Evolutionary conservation across 2,888 invertebrate genomes (phyloP).

Genomic region (Syrphus vitripennis): DNA sequence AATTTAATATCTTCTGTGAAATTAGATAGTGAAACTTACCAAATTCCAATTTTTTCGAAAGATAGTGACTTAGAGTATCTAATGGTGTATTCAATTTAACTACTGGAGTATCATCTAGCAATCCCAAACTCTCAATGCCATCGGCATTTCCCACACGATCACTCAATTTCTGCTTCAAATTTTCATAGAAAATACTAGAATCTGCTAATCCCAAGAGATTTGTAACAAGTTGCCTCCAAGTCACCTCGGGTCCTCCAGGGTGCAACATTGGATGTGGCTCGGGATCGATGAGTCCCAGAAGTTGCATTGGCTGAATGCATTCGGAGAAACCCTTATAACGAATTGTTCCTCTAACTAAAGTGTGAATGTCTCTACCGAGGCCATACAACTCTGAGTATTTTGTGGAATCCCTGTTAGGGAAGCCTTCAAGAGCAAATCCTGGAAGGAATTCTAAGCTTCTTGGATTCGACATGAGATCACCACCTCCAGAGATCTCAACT

Average conservation of each 20-base stretch:
- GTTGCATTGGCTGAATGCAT: constrained; percentile 92
- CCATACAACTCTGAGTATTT: constrained; percentile 94
- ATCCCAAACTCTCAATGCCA: constrained; percentile 92
- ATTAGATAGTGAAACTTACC: constrained; percentile 81
- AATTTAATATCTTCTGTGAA: not conserved
- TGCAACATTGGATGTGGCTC: constrained; percentile 95
- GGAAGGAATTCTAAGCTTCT: constrained; percentile 94
- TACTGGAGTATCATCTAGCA: constrained; percentile 91
- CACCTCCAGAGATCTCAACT: constrained; percentile 94
- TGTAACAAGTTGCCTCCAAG: constrained; percentile 96
- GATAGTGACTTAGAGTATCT: constrained; percentile 95
- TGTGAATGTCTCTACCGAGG: constrained; percentile 90
- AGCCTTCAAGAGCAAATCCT: constrained; percentile 97
- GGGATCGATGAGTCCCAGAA: constrained; percentile 93
- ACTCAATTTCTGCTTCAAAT: constrained; percentile 90
- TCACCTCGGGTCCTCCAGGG: constrained; percentile 96
- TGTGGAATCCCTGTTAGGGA: constrained; percentile 97
- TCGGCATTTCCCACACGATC: constrained; percentile 91
- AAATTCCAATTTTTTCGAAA: constrained; percentile 90
- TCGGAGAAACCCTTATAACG: constrained; percentile 95
- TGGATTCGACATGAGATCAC: constrained; percentile 92
- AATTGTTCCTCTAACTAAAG: constrained; percentile 95
- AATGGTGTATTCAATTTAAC: constrained; percentile 93
- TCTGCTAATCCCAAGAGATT: constrained; percentile 91
- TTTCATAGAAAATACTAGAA: constrained; percentile 95